These are phyloP conservation scores for Berghia stephanieae DNA, from an alignment of 1,140 invertebrate genomes.

Conservation along the genomic window DNA sequence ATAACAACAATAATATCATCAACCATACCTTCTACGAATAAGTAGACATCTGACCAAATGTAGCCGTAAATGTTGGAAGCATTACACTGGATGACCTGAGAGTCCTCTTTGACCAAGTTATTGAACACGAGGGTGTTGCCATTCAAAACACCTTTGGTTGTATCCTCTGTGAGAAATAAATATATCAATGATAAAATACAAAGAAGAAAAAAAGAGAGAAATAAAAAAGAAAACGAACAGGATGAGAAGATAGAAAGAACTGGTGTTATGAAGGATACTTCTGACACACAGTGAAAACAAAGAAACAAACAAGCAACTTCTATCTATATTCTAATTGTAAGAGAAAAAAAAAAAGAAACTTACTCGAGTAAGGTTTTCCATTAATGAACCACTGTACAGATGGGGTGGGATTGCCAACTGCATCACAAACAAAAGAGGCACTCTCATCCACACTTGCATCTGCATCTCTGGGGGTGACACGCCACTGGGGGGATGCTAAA, in stretches of 20 bases:
- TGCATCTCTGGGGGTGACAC: slow-evolving; percentile 82
- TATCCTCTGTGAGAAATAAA: slow-evolving; percentile 33
- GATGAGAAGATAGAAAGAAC: too few relatives aligned
- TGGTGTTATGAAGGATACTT: too few relatives aligned
- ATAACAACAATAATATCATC: neutral
- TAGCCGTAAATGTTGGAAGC: slow-evolving; percentile 96
- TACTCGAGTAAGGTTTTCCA: slow-evolving; percentile 82
- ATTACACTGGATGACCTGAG: slow-evolving; percentile 98
- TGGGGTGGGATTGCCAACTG: slow-evolving; percentile 87
- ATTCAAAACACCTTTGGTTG: slow-evolving; percentile 14
- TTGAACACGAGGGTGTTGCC: slow-evolving; percentile 70
- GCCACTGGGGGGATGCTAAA: slow-evolving; percentile 76
- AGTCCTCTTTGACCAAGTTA: slow-evolving; percentile 86
- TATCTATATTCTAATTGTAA: too few relatives aligned
- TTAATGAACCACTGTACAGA: slow-evolving; percentile 96
- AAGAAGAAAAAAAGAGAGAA: neutral
- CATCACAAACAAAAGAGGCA: slow-evolving; percentile 85
- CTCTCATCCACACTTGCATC: slow-evolving; percentile 92
- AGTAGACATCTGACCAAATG: slow-evolving; percentile 96
- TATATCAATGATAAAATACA: neutral
- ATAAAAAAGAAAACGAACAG: slow-evolving; percentile 33
- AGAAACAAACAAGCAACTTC: too few relatives aligned
- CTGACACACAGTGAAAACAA: too few relatives aligned
- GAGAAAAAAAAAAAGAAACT: slow-evolving; percentile 31
- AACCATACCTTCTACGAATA: slow-evolving; percentile 87